Percentiles rank a stretch among this genome's conserved stretches.
phyloP scores from a whole-genome alignment of 2,888 invertebrate genomes.

The Thalpophila matura region DNA sequence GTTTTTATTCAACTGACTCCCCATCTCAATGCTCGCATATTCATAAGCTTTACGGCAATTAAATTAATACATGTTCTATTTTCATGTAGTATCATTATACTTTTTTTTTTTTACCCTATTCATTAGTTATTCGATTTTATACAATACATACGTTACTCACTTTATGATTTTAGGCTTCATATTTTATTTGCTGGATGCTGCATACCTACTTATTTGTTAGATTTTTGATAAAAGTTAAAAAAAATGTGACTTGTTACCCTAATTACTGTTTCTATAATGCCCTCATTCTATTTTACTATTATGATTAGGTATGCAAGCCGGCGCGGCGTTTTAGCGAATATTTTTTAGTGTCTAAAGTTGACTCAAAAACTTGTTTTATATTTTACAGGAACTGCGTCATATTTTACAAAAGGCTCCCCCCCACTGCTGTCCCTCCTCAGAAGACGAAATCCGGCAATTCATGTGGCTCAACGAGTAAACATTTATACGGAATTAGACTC shows the following conservation, averaged over 20 bases:
- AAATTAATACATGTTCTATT: background rate
- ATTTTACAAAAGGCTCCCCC: conserved; percentile 87
- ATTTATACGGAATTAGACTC: conserved; percentile 20
- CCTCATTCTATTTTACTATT: too few species aligned
- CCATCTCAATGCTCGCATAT: background rate
- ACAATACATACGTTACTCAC: too few species aligned
- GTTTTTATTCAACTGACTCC: too few species aligned
- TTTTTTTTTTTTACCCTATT: too few species aligned
- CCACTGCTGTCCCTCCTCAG: conserved; percentile 93
- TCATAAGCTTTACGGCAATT: background rate
- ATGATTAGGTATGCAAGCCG: too few species aligned
- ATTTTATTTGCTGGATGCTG: background rate
- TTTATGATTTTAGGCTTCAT: background rate
- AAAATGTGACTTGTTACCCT: too few species aligned
- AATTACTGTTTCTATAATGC: too few species aligned
- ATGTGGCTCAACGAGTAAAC: conserved; percentile 90
- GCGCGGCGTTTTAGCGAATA: too few species aligned
- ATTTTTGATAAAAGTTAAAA: too few species aligned
- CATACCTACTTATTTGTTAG: too few species aligned
- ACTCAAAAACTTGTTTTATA: conserved; percentile 4
- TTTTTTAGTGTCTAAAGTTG: too few species aligned
- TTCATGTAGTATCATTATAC: background rate
- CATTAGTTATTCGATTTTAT: too few species aligned
- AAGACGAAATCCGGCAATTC: conserved; percentile 92
- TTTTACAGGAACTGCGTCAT: conserved; percentile 79